phyloP scores from a whole-genome alignment of 2,888 invertebrate species.

The Cetonia aurata region DNA sequence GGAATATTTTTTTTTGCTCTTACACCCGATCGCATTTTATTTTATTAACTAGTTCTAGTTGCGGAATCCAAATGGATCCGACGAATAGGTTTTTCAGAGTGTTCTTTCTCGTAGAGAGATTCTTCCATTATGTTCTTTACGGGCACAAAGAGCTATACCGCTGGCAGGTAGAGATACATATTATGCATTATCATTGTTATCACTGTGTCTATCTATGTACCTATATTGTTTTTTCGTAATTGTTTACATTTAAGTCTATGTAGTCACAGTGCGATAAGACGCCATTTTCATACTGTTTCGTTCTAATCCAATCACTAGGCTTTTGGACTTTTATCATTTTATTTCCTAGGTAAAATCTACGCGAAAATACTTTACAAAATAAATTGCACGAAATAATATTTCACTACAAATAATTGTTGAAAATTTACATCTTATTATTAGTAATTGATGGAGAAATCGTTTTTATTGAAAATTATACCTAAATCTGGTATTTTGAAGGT shows the following conservation, averaged over 20 bases:
- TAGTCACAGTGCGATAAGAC: slow-evolving; percentile 18
- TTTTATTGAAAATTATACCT: too few species aligned
- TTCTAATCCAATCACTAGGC: background rate
- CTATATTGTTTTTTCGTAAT: background rate
- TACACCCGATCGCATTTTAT: slow-evolving; percentile 8
- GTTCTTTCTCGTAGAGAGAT: slow-evolving; percentile 42
- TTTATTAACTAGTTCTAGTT: slow-evolving; percentile 21
- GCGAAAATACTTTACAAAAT: too few species aligned
- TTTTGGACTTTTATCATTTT: background rate
- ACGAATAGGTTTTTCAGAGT: slow-evolving; percentile 33
- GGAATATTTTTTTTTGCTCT: background rate
- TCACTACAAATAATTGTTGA: too few species aligned
- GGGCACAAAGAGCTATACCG: slow-evolving; percentile 47
- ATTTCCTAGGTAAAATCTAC: too few species aligned
- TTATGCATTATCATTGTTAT: slow-evolving; percentile 9
- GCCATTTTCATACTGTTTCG: slow-evolving; percentile 22
- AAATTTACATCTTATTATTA: too few species aligned
- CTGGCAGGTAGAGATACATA: slow-evolving; percentile 30
- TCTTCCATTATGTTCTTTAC: slow-evolving; percentile 45
- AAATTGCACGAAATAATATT: too few species aligned
- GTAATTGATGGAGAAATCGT: too few species aligned
- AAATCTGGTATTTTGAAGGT: too few species aligned
- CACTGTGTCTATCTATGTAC: slow-evolving; percentile 12
- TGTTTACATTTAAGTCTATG: slow-evolving; percentile 20
- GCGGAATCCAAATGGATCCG: slow-evolving; percentile 10